These are phyloP conservation scores for Stegophylla sp. DNA, from an alignment of 2,888 invertebrate genomes.

Conservation along the genomic window DNA sequence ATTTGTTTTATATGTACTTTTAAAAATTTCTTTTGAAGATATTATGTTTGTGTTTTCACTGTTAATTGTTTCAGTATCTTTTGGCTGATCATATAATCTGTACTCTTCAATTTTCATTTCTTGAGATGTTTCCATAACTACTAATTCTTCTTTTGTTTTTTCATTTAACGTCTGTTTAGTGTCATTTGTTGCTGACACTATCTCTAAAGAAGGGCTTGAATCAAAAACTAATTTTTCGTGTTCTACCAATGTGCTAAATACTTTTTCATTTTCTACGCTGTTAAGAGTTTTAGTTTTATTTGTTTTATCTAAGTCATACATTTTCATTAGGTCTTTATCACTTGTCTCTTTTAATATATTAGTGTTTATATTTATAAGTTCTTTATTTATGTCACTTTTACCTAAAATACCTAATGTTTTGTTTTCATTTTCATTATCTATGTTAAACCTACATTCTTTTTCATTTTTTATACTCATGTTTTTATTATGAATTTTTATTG, in stretches of 20 bases:
- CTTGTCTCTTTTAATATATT: neutral
- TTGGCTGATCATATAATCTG: no score
- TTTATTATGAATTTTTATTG: neutral
- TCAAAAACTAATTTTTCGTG: neutral
- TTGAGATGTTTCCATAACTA: neutral
- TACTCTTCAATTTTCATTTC: no score
- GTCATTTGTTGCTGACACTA: neutral
- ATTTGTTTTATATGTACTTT: neutral
- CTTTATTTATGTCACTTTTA: neutral
- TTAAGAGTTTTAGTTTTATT: neutral
- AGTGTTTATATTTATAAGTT: neutral
- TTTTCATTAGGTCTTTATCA: neutral
- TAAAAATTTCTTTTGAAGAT: neutral
- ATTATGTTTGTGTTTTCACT: neutral
- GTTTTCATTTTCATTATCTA: neutral
- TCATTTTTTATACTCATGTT: neutral
- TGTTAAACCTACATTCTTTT: neutral
- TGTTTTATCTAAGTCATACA: neutral
- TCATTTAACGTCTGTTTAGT: slow-evolving; percentile 11
- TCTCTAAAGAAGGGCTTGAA: neutral
- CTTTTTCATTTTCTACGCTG: neutral
- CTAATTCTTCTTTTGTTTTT: neutral
- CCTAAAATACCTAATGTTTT: neutral
- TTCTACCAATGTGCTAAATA: neutral
- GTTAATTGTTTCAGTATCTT: neutral